Evolutionary conservation across 2,113 vertebrate genomes (phyloP), one percentile per base, ranked within the genome.

Genomic region (Pelmatolapia mariae): DNA sequence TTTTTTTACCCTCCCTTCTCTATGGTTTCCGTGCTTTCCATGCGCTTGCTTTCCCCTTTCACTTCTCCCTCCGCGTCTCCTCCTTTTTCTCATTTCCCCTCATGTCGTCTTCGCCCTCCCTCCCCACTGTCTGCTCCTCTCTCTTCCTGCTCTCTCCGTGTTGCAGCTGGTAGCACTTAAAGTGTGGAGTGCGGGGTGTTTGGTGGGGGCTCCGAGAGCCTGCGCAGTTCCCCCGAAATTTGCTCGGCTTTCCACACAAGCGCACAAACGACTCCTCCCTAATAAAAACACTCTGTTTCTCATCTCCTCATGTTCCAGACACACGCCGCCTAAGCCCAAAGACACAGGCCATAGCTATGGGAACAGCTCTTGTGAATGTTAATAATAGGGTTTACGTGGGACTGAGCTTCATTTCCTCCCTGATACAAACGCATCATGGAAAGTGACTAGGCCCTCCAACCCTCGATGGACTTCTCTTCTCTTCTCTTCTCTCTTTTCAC

Each of bases 131-230:
- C 81, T 19, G 83, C 38, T 87, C 52, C 52, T 91, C 89, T 87
- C 81, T 88, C 86, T 89, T 86, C 87, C 92, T 90, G 90, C 53
- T 89, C 73, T 71, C 83, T 94, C 82, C 61, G 83, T 83, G 83
- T 90, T 91, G 93, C 97, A 97, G 96, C 97, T 97, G 97, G 96
- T 96, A 94, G 95, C 94, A 95, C 93, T 97, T 97, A 96, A 84
- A 92, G 91, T 89, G 90, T 89, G 90, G 91, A 92, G 91, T 86
- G 94, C 85, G 82, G 87, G 94, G 94, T 66, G 89, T 90, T 92
- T 38, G 86, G 91, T 82, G 87, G 91, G 86, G 83, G 91, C 90
- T 94, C 78, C 63, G 90, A 88, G 93, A 95, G 95, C 78, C 85
- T 94, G 92, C 87, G 84, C 93, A 92, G 91, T 91, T 93, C 87